These are phyloP conservation scores for Plotosus lineatus DNA, from an alignment of 2,113 vertebrate species.

Conservation along the genomic window DNA sequence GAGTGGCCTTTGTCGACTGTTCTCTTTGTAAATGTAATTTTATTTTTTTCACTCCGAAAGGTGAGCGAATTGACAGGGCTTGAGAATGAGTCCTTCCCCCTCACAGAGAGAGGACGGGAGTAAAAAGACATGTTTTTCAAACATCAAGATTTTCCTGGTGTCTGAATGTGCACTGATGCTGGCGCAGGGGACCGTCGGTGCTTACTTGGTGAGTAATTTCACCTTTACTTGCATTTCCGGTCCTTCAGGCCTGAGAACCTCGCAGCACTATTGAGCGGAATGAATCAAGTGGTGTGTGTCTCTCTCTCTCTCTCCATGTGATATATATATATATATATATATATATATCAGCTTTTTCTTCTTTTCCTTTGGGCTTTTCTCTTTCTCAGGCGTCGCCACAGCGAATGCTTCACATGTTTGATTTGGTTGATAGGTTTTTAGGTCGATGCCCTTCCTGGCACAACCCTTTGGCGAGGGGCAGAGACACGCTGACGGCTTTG, in stretches of 20 bases:
- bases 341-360: too few species aligned
- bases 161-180: slow-evolving; percentile 96
- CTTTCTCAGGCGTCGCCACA: too few species aligned
- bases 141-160: slow-evolving; percentile 94
- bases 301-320: too few species aligned
- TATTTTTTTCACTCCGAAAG: too few species aligned
- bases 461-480: too few species aligned
- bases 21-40: slow-evolving; percentile 48
- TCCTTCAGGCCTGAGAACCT: background rate
- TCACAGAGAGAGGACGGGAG: slow-evolving; percentile 74
- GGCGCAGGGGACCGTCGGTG: slow-evolving; percentile 95
- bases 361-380: too few species aligned
- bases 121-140: slow-evolving; percentile 87
- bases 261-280: too few species aligned
- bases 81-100: slow-evolving; percentile 71
- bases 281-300: background rate
- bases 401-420: too few species aligned
- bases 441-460: too few species aligned
- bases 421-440: too few species aligned
- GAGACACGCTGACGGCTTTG: too few species aligned
- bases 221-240: slow-evolving; percentile 2
- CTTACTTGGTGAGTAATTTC: slow-evolving; percentile 90
- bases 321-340: too few species aligned
- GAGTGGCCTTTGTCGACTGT: background rate
- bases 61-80: slow-evolving; percentile 60